Conservation (phyloP, 2,113 vertebrate genomes). For the Balaeniceps rex region DNA sequence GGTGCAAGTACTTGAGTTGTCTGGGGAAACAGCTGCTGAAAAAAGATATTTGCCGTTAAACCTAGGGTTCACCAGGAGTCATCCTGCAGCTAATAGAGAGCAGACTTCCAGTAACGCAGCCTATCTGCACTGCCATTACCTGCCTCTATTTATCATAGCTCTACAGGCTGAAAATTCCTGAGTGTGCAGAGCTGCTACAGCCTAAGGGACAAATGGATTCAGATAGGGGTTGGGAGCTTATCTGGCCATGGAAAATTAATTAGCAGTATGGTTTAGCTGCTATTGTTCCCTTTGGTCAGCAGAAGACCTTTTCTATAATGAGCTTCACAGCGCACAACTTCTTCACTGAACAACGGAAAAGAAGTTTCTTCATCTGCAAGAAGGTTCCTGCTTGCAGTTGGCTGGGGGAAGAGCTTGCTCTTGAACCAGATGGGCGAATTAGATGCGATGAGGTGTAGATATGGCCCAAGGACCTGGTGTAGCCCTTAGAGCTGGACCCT, state of each 20-base stretch:
- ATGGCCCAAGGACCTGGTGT: accelerated
- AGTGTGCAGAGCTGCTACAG: not conserved
- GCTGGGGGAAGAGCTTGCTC: not conserved
- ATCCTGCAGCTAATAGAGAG: not conserved
- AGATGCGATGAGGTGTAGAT: not conserved
- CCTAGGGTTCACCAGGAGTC: not conserved
- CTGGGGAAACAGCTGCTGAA: conserved; percentile 28
- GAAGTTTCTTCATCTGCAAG: not conserved
- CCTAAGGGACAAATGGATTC: conserved; percentile 1
- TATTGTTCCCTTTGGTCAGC: not conserved
- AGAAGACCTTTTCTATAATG: not conserved
- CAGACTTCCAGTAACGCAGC: not conserved
- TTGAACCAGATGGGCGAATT: not conserved
- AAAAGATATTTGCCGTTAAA: conserved; percentile 2
- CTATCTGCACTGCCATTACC: not conserved
- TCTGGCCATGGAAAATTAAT: conserved; percentile 22
- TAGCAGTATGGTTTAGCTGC: not conserved
- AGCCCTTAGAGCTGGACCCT: not conserved
- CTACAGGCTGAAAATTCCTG: conserved; percentile 9
- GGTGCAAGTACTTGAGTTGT: not conserved
- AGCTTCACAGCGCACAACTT: not conserved
- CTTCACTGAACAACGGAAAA: not conserved
- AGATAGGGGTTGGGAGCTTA: not conserved
- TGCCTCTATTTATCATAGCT: not conserved
- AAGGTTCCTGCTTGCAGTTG: not conserved